Evolutionary conservation across 2,797 vertebrate species (phyloP), one percentile per base, ranked within the genome.

Genomic region (Tokudaia tokunoshimensis): DNA sequence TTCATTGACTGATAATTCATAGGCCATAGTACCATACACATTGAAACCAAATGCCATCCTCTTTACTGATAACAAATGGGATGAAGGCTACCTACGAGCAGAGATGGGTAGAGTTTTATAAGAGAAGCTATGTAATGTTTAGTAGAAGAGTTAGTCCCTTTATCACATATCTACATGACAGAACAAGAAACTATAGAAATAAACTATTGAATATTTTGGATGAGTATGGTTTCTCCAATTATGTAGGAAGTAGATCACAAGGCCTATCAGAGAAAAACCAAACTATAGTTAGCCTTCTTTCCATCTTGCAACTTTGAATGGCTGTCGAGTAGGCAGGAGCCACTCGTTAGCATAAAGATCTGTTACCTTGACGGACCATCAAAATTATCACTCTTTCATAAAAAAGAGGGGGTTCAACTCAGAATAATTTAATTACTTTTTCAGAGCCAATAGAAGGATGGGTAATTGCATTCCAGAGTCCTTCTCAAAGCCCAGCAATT

Each of bases 1-100:
- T 93, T 94, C 91, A 96, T 97, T 98, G 98, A 97, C 79, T 96
- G 96, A 98, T 97, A 57, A 95, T 98, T 96, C 96, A 95, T 96
- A 0, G 15, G 97, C 96, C 44, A 94, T 70, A 55, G 22, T 44
- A 94, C 94, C 59, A 76, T 4, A 55, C 76, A 96, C 97, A 96
- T 95, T 87, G 79, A 52, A 97, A 97, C 94, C 61, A 79, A 97
- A 98, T 92, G 61, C 41, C 70, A 59, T 20, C 41, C 34, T 92
- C 93, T 61, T 10, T 65, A 61, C 90, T 82, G 85, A n/a, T 41
- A 24, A 29, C 3, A 72, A 59, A 55, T 34, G 88, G 13, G 44
- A 91, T 75, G 86, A 94, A 44, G 15, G 85, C 74, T 6, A 9
- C 57, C 1, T 3, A 96, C 52, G 26, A 94, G 1, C 34, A 47